phyloP scores from a whole-genome alignment of 2,797 vertebrate species.

The Syngnathus acus region DNA sequence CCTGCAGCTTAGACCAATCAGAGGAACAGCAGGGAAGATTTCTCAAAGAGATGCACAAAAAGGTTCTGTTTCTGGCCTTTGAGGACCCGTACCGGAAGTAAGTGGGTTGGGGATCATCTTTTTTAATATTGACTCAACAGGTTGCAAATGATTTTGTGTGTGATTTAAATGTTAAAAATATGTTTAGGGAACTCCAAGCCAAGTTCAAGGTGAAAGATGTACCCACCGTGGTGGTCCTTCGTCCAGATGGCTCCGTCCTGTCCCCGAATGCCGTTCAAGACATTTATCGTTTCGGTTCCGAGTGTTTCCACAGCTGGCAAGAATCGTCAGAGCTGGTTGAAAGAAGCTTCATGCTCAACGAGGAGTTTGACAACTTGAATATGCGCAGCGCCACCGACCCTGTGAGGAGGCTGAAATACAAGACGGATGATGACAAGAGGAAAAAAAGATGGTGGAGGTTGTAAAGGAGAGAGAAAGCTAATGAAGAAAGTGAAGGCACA shows the following conservation, averaged over 20 bases:
- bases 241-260: slow-evolving; percentile 77
- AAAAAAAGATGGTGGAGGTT: slow-evolving; percentile 54
- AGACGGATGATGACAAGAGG: slow-evolving; percentile 70
- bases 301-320: slow-evolving; percentile 83
- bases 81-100: slow-evolving; percentile 79
- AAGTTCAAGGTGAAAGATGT: slow-evolving; percentile 73
- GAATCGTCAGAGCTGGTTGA: slow-evolving; percentile 81
- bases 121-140: not conserved
- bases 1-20: slow-evolving; percentile 66
- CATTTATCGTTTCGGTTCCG: slow-evolving; percentile 64
- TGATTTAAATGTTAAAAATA: not conserved
- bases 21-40: slow-evolving; percentile 73
- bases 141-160: not conserved
- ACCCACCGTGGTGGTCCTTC: slow-evolving; percentile 81
- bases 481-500: slow-evolving; percentile 24
- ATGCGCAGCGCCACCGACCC: slow-evolving; percentile 76
- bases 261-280: slow-evolving; percentile 73
- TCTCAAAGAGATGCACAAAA: slow-evolving; percentile 77
- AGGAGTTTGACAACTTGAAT: slow-evolving; percentile 72
- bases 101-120: slow-evolving; percentile 15
- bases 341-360: slow-evolving; percentile 78
- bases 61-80: slow-evolving; percentile 78
- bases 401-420: slow-evolving; percentile 76
- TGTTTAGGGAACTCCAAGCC: slow-evolving; percentile 73
- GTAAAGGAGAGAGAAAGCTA: slow-evolving; percentile 29